These are phyloP conservation scores for Plagiodera versicolora DNA, from an alignment of 2,888 invertebrate species.

Conservation along the genomic window DNA sequence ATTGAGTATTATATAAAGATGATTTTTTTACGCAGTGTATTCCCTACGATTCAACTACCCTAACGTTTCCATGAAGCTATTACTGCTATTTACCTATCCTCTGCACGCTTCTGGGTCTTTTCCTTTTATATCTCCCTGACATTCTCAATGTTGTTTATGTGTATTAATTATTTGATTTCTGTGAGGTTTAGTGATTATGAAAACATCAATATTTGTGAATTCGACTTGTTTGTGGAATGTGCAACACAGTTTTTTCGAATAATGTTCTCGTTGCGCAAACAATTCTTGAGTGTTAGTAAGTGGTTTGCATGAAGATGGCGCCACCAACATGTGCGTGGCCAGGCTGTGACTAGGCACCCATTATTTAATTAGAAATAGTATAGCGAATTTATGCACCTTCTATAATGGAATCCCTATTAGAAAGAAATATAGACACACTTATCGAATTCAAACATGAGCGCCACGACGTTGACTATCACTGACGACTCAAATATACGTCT, in stretches of 20 bases:
- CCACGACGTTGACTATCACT: neutral
- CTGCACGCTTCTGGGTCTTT: slow-evolving; percentile 46
- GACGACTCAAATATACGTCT: neutral
- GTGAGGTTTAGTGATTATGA: slow-evolving; percentile 34
- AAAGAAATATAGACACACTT: neutral
- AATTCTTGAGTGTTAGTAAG: slow-evolving; percentile 43
- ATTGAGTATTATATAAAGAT: neutral
- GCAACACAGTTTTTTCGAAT: neutral
- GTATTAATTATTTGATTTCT: slow-evolving; percentile 26
- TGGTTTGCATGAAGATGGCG: slow-evolving; percentile 49
- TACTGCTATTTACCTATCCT: slow-evolving; percentile 35
- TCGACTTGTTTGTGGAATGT: slow-evolving; percentile 16
- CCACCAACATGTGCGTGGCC: slow-evolving; percentile 62
- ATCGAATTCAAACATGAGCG: neutral
- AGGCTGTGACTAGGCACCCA: slow-evolving; percentile 65
- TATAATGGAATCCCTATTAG: neutral
- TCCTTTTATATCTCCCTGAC: slow-evolving; percentile 33
- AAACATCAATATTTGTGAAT: slow-evolving; percentile 12
- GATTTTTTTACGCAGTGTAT: neutral
- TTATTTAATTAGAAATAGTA: slow-evolving; percentile 35
- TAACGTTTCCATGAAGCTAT: neutral
- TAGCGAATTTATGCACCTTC: slow-evolving; percentile 11
- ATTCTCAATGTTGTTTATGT: slow-evolving; percentile 28
- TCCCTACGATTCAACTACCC: neutral
- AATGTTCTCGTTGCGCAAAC: neutral